Conservation (phyloP, 2,113 vertebrate species). For the Campylomormyrus tamandua region DNA sequence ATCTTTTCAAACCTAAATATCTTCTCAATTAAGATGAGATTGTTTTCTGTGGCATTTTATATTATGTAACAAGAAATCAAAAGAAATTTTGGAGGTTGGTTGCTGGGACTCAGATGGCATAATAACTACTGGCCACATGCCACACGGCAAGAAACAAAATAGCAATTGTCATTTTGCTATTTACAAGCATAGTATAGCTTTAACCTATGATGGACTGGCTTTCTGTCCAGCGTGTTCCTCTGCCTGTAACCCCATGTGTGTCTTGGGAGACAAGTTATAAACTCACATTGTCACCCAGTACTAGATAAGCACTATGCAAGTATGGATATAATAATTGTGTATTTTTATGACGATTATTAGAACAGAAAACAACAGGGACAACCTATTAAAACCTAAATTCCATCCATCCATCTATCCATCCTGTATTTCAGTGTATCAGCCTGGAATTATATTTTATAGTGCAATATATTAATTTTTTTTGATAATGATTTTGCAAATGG, state of each 20-base stretch:
- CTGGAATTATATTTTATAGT: neutral
- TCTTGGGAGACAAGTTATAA: neutral
- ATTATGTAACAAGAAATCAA: neutral
- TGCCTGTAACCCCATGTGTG: too few species aligned
- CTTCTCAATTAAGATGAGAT: neutral
- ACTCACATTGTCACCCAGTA: neutral
- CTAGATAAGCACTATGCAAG: neutral
- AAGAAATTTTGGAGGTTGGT: neutral
- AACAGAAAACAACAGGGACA: neutral
- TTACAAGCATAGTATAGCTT: neutral
- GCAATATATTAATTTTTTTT: neutral
- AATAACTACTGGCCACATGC: neutral
- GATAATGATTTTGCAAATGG: neutral
- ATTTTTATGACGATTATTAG: too few species aligned
- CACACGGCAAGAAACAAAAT: neutral
- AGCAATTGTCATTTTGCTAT: neutral
- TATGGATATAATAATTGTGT: neutral
- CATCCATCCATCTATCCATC: too few species aligned
- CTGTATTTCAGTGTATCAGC: neutral
- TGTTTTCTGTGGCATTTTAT: neutral
- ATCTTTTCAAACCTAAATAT: neutral
- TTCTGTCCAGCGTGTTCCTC: too few species aligned
- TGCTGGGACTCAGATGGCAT: neutral
- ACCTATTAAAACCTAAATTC: neutral
- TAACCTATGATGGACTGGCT: neutral